A percentile compares a stretch with the other conserved stretches of the same genome.
phyloP scores from a whole-genome alignment of 2,797 vertebrate genomes.

The Acanthopagrus latus region DNA sequence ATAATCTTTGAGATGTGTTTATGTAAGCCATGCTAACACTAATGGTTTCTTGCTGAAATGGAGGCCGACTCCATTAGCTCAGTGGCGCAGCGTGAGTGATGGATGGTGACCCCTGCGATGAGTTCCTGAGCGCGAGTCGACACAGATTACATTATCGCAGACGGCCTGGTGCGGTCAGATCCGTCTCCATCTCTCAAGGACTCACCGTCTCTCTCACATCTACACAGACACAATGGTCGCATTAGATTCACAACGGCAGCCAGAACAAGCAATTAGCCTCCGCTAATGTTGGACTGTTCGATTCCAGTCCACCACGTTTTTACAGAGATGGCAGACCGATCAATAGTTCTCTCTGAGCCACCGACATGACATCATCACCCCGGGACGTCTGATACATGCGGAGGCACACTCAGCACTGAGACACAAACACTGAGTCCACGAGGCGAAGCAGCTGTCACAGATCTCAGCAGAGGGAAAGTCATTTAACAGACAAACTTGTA shows the following conservation, averaged over 20 bases:
- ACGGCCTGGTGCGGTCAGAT: constrained; percentile 20
- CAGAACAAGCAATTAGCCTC: constrained; percentile 51
- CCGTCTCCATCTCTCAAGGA: constrained; percentile 27
- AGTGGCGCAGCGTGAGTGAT: constrained; percentile 58
- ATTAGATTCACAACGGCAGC: constrained; percentile 47
- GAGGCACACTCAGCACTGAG: neutral
- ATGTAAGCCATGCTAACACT: constrained; percentile 35
- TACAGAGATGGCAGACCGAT: constrained; percentile 29
- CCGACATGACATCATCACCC: constrained; percentile 42
- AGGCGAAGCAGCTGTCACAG: neutral
- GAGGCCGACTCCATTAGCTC: constrained; percentile 71
- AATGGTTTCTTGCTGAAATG: constrained; percentile 65
- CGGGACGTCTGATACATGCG: constrained; percentile 9
- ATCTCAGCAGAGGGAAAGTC: neutral
- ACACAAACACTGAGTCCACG: neutral
- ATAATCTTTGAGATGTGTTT: constrained; percentile 46
- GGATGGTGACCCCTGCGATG: constrained; percentile 61
- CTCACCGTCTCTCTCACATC: constrained; percentile 16
- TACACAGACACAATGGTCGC: constrained; percentile 13
- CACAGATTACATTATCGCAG: constrained; percentile 68
- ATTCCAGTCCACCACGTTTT: constrained; percentile 2
- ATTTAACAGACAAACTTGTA: neutral
- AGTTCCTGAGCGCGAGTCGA: constrained; percentile 44
- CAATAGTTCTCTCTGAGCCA: constrained; percentile 18
- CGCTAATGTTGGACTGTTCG: constrained; percentile 9